Evolutionary conservation across 2,888 invertebrate species (phyloP), one percentile per base, ranked within the genome.

Genomic region (Eilema caniola): DNA sequence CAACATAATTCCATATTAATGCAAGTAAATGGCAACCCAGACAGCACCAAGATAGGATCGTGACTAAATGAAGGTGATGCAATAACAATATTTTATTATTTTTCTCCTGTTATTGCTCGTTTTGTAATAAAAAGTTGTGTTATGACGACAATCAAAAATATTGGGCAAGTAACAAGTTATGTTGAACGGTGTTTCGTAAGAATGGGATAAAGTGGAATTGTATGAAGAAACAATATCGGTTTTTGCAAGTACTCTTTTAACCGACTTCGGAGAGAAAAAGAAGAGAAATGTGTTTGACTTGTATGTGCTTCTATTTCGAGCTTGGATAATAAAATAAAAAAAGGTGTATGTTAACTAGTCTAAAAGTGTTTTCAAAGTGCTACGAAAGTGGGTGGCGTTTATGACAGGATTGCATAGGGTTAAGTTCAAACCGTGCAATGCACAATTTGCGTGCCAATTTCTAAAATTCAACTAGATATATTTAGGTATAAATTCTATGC

Each of bases 51-150:
- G 53, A 53, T 90, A 80, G 84, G 79, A 78, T 92, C 89, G 90
- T 93, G 93, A 92, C 90, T 90, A 89, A 91, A 82, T 74, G 84
- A 75, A 79, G 83, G 81, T 92, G 91, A 91, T 88, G 92, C 87
- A 92, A 93, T 80, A 72, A 70, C 70, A 77, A 63, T 78, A 74
- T 66, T 71, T 80, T 76, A 78, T 80, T 72, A 71, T 81, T 76
- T 80, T 82, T 73, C 74, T 72, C 67, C 77, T 75, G 71, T 79
- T 75, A 77, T 77, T 79, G 79, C 78, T 72, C 67, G 70, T 83
- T 79, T 83, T 79, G 84, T 76, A 82, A 82, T 73, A 61, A 75
- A 69, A 67, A 23, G n/a, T 28, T 37, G 59, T 31, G 31, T 65
- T 68, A 66, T 31, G 68, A 28, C 56, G 64, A 68, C 68, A 71